These are phyloP conservation scores for Palythoa caribaeorum DNA, from an alignment of 92 coral and sea anemone genomes.

Conservation along the genomic window DNA sequence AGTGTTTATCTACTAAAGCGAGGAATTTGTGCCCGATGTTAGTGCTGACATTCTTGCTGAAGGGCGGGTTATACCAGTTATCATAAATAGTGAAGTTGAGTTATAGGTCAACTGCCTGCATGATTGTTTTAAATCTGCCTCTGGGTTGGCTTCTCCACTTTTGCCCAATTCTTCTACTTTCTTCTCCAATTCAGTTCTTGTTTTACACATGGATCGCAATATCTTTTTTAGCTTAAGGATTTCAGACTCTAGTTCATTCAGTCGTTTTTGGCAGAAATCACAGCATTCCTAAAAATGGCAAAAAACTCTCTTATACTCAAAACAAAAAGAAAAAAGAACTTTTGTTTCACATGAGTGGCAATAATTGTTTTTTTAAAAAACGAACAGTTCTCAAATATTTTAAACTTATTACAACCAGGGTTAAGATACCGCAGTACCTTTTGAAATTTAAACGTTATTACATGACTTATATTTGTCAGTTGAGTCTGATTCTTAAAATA, in stretches of 20 bases:
- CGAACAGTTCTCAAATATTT: too few species aligned
- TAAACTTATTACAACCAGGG: neutral
- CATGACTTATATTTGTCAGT: neutral
- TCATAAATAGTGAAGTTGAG: conserved; percentile 12
- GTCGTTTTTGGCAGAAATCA: neutral
- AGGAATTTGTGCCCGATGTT: too few species aligned
- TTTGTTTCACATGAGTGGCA: neutral
- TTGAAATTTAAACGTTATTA: neutral
- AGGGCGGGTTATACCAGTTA: too few species aligned
- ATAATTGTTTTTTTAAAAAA: neutral
- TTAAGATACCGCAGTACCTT: neutral
- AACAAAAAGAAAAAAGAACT: neutral
- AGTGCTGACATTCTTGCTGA: too few species aligned
- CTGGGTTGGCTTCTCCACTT: neutral
- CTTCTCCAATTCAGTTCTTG: neutral
- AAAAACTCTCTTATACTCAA: neutral
- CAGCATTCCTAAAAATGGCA: conserved; percentile 12
- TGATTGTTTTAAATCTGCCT: conserved; percentile 4
- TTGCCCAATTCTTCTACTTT: neutral
- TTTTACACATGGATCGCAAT: neutral
- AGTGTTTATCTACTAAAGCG: too few species aligned
- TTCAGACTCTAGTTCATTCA: neutral
- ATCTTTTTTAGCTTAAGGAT: neutral
- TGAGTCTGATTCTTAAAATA: neutral
- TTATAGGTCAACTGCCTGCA: neutral